Evolutionary conservation across 2,888 invertebrate genomes (phyloP), one percentile per base, ranked within the genome.

Genomic region (Coelogynopora nodosa): DNA sequence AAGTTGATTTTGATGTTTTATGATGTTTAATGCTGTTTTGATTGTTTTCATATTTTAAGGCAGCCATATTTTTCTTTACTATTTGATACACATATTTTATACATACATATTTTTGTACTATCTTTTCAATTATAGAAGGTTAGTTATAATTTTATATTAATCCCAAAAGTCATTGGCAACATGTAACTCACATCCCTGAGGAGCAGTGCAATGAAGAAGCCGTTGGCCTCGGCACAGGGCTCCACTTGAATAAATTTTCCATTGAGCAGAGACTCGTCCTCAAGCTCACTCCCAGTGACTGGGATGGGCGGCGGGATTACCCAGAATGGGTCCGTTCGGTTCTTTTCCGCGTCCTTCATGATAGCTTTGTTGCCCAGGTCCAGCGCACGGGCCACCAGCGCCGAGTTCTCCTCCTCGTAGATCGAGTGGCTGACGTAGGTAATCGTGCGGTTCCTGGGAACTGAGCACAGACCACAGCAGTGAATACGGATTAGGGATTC

Each of bases 151-250:
- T n/a, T n/a, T n/a, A n/a, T n/a, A n/a, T n/a, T n/a, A n/a, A n/a
- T n/a, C n/a, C n/a, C n/a, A n/a, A n/a, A n/a, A n/a, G n/a, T n/a
- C n/a, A n/a, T n/a, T n/a, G n/a, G n/a, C n/a, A n/a, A n/a, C n/a
- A n/a, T n/a, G n/a, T n/a, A n/a, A 49, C 49, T 49, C 18, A 49
- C 49, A 49, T 49, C 49, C 18, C 49, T 49, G 49, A 49, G 49
- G 18, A 49, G 49, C 5, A 84, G 27, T 5, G 84, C 2, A 67
- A 84, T 84, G 49, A 84, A 84, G 49, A 84, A 84, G 30, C 84
- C 84, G 49, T 84, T 84, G n/a, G 84, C 31, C 49, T 84, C 84
- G 0, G 84, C 84, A 1, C 31, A 84, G 2, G 84, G 84, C n/a
- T 31, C 31, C 31, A 31, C 31, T 49, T 31, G 31, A n/a, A 84